These are phyloP conservation scores for Trachelus troglodyta DNA, from an alignment of 2,888 invertebrate genomes.

Conservation along the genomic window DNA sequence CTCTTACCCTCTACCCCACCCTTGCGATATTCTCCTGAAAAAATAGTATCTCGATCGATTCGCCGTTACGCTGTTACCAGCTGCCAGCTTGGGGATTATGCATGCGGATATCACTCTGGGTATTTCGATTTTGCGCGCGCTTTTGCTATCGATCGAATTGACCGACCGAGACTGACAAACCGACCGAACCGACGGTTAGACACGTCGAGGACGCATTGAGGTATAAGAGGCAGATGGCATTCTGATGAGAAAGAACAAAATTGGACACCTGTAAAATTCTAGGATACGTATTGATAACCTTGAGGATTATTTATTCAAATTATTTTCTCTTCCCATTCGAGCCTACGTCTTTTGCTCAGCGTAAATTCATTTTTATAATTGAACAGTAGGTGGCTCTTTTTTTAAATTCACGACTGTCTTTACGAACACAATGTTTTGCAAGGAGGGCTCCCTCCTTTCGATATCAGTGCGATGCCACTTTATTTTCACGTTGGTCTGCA, in stretches of 20 bases:
- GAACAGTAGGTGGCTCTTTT: not conserved
- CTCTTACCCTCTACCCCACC: no score
- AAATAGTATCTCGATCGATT: not conserved
- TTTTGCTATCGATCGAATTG: not conserved
- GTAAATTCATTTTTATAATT: constrained; percentile 32
- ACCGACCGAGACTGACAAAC: not conserved
- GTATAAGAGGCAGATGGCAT: not conserved
- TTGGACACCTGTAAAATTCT: not conserved
- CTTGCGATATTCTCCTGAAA: not conserved
- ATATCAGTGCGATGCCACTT: not conserved
- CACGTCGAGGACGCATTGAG: not conserved
- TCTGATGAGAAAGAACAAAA: constrained; percentile 23
- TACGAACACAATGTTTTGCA: not conserved
- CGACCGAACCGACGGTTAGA: not conserved
- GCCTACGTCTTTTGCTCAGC: constrained; percentile 28
- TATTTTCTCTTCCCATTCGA: constrained; percentile 39
- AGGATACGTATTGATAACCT: constrained; percentile 12
- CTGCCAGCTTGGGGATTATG: not conserved
- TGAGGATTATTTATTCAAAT: not conserved
- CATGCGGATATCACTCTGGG: not conserved
- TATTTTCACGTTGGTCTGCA: not conserved
- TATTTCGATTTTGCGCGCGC: not conserved
- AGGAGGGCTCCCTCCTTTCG: not conserved
- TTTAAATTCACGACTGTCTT: not conserved
- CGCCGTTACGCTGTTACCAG: not conserved